Evolutionary conservation across 2,888 invertebrate genomes (phyloP).

Genomic region (Drosophila phalerata): DNA sequence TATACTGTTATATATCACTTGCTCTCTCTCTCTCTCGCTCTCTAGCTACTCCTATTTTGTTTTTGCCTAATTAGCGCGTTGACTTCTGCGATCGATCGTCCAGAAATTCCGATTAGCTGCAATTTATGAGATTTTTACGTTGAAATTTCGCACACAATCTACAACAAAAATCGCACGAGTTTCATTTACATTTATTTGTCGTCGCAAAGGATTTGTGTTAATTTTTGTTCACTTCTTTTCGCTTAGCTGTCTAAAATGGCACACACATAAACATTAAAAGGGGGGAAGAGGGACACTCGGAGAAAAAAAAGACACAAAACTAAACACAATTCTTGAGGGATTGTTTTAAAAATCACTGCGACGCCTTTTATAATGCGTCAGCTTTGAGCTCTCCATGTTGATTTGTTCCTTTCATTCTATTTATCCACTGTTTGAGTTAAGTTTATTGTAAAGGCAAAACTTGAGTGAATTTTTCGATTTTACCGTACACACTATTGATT

Average conservation of each 20-base stretch:
- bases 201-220: constrained; percentile 35
- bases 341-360: constrained; percentile 11
- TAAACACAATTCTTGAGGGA: constrained; percentile 18
- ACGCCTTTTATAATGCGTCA: constrained; percentile 1
- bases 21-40: constrained; percentile 25
- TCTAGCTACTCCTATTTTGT: background rate
- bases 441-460: background rate
- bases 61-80: constrained; percentile 62
- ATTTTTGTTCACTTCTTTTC: constrained; percentile 44
- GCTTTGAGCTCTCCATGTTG: background rate
- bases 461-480: constrained; percentile 1
- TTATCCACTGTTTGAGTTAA: background rate
- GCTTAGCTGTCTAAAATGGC: constrained; percentile 51
- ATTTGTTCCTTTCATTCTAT: constrained; percentile 1
- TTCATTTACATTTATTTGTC: constrained; percentile 12
- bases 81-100: constrained; percentile 37
- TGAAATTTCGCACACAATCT: constrained; percentile 55
- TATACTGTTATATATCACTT: constrained; percentile 59
- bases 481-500: background rate
- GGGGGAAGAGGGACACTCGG: background rate
- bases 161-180: constrained; percentile 54
- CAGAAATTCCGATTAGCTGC: constrained; percentile 61
- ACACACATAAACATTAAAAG: constrained; percentile 4
- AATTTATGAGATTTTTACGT: constrained; percentile 67
- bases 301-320: constrained; percentile 1